Evolutionary conservation across 2,888 invertebrate species (phyloP).

Genomic region (Tetanocera ferruginea): DNA sequence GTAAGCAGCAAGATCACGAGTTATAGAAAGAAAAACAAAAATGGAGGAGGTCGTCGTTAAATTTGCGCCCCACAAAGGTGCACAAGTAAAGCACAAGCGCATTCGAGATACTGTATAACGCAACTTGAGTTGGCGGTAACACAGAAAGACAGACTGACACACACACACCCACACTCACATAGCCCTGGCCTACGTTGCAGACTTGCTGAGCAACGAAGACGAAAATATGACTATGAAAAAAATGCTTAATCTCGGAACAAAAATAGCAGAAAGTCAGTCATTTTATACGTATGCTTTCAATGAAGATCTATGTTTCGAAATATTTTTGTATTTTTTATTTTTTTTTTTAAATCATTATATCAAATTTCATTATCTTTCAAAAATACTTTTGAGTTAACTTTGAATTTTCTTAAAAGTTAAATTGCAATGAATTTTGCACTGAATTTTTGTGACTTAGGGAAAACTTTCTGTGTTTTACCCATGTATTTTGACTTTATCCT

Average conservation of each 20-base stretch:
- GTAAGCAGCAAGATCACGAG: background rate
- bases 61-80: background rate
- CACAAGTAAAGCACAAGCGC: background rate
- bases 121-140: background rate
- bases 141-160: too few relatives aligned
- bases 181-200: background rate
- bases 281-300: background rate
- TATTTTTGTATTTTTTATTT: too few relatives aligned
- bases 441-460: background rate
- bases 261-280: conserved; percentile 31
- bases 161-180: background rate
- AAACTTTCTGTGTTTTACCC: too few relatives aligned
- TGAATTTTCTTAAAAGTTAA: too few relatives aligned
- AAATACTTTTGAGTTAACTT: too few relatives aligned
- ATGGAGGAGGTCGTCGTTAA: background rate
- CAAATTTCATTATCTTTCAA: too few relatives aligned
- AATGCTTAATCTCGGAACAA: conserved; percentile 38
- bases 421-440: too few relatives aligned
- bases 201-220: background rate
- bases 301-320: conserved; percentile 5
- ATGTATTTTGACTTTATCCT: too few relatives aligned
- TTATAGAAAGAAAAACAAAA: background rate
- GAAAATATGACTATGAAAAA: background rate
- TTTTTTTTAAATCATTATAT: too few relatives aligned
- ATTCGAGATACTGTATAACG: background rate